Conservation (phyloP, 2,797 vertebrate species). For the Fistularia tabacaria region DNA sequence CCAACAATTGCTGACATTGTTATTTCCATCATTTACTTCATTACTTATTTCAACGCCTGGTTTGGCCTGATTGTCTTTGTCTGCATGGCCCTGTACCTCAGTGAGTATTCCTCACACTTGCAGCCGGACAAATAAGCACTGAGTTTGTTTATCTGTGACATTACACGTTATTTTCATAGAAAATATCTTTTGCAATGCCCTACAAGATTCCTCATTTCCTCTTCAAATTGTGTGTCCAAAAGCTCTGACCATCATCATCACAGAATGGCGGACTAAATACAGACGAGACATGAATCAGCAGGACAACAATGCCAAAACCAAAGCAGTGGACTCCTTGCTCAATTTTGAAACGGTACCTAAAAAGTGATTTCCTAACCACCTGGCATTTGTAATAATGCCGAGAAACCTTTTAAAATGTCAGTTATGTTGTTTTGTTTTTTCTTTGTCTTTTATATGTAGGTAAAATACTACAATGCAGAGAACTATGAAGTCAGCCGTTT, state of each 20-base stretch:
- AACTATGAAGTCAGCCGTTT: conserved; percentile 87
- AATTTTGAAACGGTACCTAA: conserved; percentile 93
- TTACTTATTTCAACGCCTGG: conserved; percentile 91
- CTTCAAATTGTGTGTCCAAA: not conserved
- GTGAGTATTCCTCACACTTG: conserved; percentile 71
- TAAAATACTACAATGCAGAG: conserved; percentile 96
- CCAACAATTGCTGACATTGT: conserved; percentile 90
- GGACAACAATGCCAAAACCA: conserved; percentile 88
- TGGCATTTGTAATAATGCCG: too few relatives aligned
- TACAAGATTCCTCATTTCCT: too few relatives aligned
- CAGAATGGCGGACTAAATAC: conserved; percentile 95
- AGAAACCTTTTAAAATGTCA: not conserved
- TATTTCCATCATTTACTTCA: conserved; percentile 92
- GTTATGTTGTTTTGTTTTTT: not conserved
- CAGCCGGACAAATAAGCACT: too few relatives aligned
- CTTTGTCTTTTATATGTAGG: conserved; percentile 64
- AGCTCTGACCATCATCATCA: conserved; percentile 93
- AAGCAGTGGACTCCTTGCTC: conserved; percentile 90
- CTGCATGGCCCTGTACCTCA: conserved; percentile 92
- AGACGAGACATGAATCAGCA: conserved; percentile 89
- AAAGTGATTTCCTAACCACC: too few relatives aligned
- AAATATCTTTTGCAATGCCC: too few relatives aligned
- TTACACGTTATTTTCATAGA: too few relatives aligned
- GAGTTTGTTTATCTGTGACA: too few relatives aligned
- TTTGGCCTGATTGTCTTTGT: conserved; percentile 94